Conservation (phyloP, 2,797 vertebrate genomes). For the Mastacembelus armatus region DNA sequence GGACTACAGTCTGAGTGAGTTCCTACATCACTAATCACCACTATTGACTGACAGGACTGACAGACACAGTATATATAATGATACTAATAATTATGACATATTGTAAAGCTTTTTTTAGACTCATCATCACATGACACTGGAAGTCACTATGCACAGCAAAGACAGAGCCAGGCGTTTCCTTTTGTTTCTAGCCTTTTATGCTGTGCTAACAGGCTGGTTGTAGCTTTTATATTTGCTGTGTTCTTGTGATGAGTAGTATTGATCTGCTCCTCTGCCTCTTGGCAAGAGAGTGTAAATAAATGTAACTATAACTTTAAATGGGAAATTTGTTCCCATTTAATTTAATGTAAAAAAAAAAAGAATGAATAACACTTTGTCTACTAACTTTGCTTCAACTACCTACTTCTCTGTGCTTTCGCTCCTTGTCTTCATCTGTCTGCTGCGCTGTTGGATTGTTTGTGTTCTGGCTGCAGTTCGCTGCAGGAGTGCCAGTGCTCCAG, state of each 20-base stretch:
- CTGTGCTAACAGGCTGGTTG: background rate
- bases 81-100: background rate
- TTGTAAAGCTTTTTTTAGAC: too few relatives aligned
- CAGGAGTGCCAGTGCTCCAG: constrained; percentile 95
- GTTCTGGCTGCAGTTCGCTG: constrained; percentile 90
- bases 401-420: constrained; percentile 25
- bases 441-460: constrained; percentile 69
- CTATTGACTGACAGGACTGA: background rate
- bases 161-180: background rate
- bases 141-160: background rate
- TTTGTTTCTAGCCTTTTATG: background rate
- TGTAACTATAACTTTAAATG: background rate
- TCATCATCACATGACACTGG: too few relatives aligned
- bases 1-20: constrained; percentile 87
- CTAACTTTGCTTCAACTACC: constrained; percentile 54
- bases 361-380: constrained; percentile 18
- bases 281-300: background rate
- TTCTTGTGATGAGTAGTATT: background rate
- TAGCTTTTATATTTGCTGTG: background rate
- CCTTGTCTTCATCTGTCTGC: constrained; percentile 18
- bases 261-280: background rate
- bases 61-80: background rate
- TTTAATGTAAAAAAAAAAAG: background rate
- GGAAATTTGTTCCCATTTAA: background rate
- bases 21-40: background rate